phyloP scores from a whole-genome alignment of 1,140 invertebrate species.

The Achroia grisella region DNA sequence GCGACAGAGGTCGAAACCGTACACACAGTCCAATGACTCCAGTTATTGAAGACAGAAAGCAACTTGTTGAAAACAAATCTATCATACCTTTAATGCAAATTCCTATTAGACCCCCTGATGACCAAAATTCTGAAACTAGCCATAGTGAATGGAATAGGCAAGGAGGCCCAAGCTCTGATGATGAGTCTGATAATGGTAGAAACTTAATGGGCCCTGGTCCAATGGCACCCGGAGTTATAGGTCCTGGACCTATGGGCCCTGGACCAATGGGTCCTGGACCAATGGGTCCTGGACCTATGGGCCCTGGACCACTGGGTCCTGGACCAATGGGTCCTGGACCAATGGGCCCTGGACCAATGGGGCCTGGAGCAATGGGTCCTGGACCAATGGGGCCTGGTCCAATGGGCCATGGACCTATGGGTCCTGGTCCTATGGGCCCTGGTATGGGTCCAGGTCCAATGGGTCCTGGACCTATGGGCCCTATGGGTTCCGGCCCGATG shows the following conservation, averaged over 20 bases:
- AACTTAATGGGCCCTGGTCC: constrained; percentile 21
- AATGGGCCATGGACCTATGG: constrained; percentile 9
- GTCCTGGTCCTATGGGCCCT: constrained; percentile 9
- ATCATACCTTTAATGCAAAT: constrained; percentile 60
- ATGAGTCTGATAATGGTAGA: constrained; percentile 12
- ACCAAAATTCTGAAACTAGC: constrained; percentile 25
- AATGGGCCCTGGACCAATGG: constrained; percentile 27
- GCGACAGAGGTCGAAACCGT: constrained; percentile 38
- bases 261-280: constrained; percentile 19
- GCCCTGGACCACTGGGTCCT: constrained; percentile 18
- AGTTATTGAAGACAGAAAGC: constrained; percentile 47
- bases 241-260: constrained; percentile 24
- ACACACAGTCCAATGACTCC: constrained; percentile 49
- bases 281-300: constrained; percentile 23
- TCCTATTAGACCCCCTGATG: constrained; percentile 38
- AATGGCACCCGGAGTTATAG: constrained; percentile 28
- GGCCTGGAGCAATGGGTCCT: constrained; percentile 17
- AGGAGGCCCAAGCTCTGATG: constrained; percentile 30
- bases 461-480: constrained; percentile 8
- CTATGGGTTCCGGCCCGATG: constrained; percentile 4
- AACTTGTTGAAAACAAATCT: constrained; percentile 25
- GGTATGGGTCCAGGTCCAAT: constrained; percentile 9
- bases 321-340: constrained; percentile 24
- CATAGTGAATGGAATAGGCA: constrained; percentile 24
- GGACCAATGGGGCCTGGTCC: constrained; percentile 9